Percentiles rank a stretch among this genome's conserved stretches.
These are phyloP conservation scores for Euplexia lucipara DNA, from an alignment of 2,888 invertebrate species.

Conservation along the genomic window DNA sequence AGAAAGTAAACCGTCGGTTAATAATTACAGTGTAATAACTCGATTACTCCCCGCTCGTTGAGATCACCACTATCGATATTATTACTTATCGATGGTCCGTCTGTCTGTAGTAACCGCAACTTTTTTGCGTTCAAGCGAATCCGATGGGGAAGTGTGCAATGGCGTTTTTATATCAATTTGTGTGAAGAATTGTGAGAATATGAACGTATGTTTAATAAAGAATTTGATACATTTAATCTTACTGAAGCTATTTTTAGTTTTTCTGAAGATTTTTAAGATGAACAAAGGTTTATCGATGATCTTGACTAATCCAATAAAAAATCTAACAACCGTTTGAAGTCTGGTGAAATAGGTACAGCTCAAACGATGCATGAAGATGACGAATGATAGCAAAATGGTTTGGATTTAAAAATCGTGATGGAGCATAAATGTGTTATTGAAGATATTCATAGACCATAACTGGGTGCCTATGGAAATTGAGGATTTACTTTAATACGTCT, in stretches of 20 bases:
- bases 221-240: conserved; percentile 47
- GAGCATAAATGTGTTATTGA: conserved; percentile 46
- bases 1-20: conserved; percentile 82
- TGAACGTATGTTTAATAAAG: conserved; percentile 13
- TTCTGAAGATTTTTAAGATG: conserved; percentile 9
- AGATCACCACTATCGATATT: conserved; percentile 68
- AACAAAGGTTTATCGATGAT: conserved; percentile 28
- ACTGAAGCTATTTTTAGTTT: conserved; percentile 26
- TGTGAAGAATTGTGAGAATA: conserved; percentile 29
- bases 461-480: conserved; percentile 25
- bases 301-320: conserved; percentile 23
- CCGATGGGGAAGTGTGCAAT: conserved; percentile 43
- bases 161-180: conserved; percentile 40
- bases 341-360: conserved; percentile 43
- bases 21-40: conserved; percentile 77
- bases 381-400: conserved; percentile 53
- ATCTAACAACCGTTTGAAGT: conserved; percentile 27
- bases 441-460: conserved; percentile 41
- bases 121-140: conserved; percentile 59
- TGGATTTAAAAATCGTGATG: conserved; percentile 56
- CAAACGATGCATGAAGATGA: conserved; percentile 55
- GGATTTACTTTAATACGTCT: conserved; percentile 31
- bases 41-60: conserved; percentile 70
- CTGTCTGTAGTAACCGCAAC: conserved; percentile 63
- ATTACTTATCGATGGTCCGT: conserved; percentile 69